Evolutionary conservation across 2,113 vertebrate species (phyloP), one percentile per base, ranked within the genome.

Genomic region (Sceloporus undulatus): DNA sequence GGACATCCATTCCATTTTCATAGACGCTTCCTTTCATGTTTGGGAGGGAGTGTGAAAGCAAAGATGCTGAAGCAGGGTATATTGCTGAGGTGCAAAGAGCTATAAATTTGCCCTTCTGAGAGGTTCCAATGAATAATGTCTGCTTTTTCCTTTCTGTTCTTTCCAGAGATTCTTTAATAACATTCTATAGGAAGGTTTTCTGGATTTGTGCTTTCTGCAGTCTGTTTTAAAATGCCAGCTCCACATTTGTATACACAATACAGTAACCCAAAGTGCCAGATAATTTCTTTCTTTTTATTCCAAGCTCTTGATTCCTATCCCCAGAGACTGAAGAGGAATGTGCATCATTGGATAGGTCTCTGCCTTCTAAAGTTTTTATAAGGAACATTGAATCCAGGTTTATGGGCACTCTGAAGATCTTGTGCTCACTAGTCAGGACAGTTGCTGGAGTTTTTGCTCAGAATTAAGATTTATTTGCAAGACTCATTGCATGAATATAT

Each of bases 1-100:
- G 76, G 84, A 87, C 93, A 95, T 95, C 92, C 93, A 92, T 95
- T 95, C 95, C 93, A 87, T 95, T 94, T 94, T 94, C 93, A 87
- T 94, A 34, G 56, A 95, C 90, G 92, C 77, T 88, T 93, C 94
- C 92, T 94, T 94, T 95, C 94, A 95, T 94, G 93, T 94, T 94
- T 65, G 93, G 91, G 93, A 9, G 11, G 73, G 89, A 92, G 91
- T 95, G 90, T 95, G 91, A 95, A 94, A 93, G 90, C 88, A 86
- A 85, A 90, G 91, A 92, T 89, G 87, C 84, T 92, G 94, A 94
- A 94, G 87, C 65, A 93, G 91, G 90, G 92, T 92, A 93, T 93
- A 94, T 91, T 94, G 93, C 90, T 73, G 90, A 92, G 88, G 84
- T 54, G 38, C 82, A 83, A 29, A 76, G 87, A 88, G 92, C 92